Base-by-base conservation (phyloP, 2,797 vertebrate species). In the Chaenodraco wilsoni region DNA sequence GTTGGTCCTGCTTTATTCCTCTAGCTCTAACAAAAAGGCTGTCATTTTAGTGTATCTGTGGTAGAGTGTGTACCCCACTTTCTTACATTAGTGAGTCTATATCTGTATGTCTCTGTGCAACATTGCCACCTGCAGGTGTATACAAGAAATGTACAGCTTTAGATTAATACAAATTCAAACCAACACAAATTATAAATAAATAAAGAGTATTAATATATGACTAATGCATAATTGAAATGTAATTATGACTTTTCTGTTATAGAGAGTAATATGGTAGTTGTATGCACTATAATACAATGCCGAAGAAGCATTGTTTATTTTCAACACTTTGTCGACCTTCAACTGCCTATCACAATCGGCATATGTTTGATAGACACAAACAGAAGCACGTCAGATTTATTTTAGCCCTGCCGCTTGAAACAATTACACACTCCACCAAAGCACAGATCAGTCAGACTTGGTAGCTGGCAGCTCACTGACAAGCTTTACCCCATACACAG, bases 41-140 rank as follows among this genome's bases (percentile, higher is more conserved):
- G 13, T 9, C 4, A 13, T 46, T 45, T 37, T 9, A 9, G 33
- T 37, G 33, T 37, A 37, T 15, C 3, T 46, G 21, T 33, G 43
- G 9, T 54, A 9, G 37, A 33, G n/a, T 27, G 16, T 60, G 27
- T 3, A 52, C 0, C 19, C 8, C 0, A 1, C 17, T 51, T 13
- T 3, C 9, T 44, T 12, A 19, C 1, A 33, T 40, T 10, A 15
- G 21, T 43, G 3, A 3, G 6, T 4, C 9, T 12, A 10, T 27
- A 14, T 8, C 33, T 56, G 16, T 5, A 21, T 51, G 44, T 72
- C 4, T 16, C 14, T 84, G 72, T 74, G 59, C 73, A 84, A 83
- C 75, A 86, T 5, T 81, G 86, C 82, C 88, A 83, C 70, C 90
- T 89, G n/a, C 57, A 69, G 91, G 87, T 54, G 5, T 3, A 57